Percentiles rank a stretch among this genome's conserved stretches.
These are phyloP conservation scores for Rhizoglyphus robini DNA, from an alignment of 1,140 invertebrate genomes.

Conservation along the genomic window DNA sequence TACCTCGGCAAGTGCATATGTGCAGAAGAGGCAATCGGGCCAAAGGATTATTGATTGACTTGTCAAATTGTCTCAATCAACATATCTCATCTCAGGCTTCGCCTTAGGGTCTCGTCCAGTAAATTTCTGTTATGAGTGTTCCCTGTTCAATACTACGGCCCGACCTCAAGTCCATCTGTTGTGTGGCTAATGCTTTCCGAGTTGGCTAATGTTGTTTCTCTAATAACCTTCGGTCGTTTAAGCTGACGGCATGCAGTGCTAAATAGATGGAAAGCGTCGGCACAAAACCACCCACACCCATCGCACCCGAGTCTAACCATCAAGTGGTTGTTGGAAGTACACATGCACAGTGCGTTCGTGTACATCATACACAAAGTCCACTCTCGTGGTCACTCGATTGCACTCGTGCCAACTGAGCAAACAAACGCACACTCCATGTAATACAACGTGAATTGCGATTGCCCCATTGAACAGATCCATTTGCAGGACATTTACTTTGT, in stretches of 20 bases:
- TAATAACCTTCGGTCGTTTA: background rate
- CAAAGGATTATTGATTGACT: constrained; percentile 15
- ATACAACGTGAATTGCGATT: too few species aligned
- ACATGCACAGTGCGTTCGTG: too few species aligned
- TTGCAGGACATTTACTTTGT: too few species aligned
- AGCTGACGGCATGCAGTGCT: background rate
- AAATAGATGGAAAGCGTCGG: constrained; percentile 17
- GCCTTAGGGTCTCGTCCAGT: background rate
- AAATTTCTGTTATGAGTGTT: background rate
- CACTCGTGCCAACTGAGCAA: too few species aligned
- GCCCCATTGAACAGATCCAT: too few species aligned
- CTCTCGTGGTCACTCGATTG: too few species aligned
- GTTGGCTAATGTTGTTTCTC: background rate
- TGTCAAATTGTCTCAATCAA: background rate
- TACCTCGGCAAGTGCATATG: too few species aligned
- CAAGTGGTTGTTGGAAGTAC: too few species aligned
- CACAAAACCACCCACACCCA: background rate
- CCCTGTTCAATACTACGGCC: too few species aligned
- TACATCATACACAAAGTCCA: too few species aligned
- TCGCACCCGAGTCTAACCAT: background rate
- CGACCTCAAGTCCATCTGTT: background rate
- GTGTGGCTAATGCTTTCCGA: background rate
- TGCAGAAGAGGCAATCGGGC: too few species aligned
- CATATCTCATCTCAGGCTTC: background rate
- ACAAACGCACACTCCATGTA: too few species aligned